phyloP scores from a whole-genome alignment of 2,888 invertebrate genomes.

The Cryptocheilus praepositus region DNA sequence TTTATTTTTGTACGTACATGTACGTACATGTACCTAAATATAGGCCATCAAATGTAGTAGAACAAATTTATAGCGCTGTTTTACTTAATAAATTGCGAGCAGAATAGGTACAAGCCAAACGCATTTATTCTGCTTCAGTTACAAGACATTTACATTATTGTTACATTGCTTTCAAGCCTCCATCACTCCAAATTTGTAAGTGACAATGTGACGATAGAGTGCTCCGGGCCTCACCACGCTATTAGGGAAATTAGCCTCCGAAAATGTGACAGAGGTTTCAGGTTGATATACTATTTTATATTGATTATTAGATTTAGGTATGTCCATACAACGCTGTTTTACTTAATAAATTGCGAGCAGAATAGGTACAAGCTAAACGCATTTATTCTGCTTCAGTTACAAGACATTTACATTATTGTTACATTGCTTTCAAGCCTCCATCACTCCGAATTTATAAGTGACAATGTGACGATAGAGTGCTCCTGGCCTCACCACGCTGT shows the following conservation, averaged over 20 bases:
- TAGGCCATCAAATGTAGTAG: not conserved
- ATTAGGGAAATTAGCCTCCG: conserved; percentile 85
- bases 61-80: not conserved
- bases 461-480: no score
- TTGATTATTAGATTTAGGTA: no score
- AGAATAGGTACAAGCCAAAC: not conserved
- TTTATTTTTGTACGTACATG: not conserved
- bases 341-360: no score
- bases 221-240: conserved; percentile 84
- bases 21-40: not conserved
- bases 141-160: not conserved
- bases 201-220: conserved; percentile 82
- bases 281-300: conserved; percentile 29
- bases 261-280: conserved; percentile 47
- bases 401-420: no score
- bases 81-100: not conserved
- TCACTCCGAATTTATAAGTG: no score
- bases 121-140: not conserved
- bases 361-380: no score
- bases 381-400: no score
- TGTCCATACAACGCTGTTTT: no score
- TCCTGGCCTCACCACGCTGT: no score
- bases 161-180: not conserved
- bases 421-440: no score
- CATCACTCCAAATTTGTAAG: conserved; percentile 82